These are phyloP conservation scores for Luperina testacea DNA, from an alignment of 2,888 invertebrate genomes.

Conservation along the genomic window DNA sequence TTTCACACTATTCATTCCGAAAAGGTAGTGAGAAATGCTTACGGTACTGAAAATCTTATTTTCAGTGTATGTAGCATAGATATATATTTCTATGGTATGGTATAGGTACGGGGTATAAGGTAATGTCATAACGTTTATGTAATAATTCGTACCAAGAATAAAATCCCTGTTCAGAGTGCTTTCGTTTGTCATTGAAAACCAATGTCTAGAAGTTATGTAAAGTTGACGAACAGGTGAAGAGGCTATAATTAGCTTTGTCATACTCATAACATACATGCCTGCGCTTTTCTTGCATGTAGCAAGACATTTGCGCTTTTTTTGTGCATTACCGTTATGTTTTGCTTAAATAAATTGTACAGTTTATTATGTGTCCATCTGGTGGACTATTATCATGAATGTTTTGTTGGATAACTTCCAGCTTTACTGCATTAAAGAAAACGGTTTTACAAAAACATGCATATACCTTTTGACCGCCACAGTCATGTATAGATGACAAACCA, in stretches of 20 bases:
- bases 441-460: constrained; percentile 3
- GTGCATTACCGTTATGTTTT: constrained; percentile 19
- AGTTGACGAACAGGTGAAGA: constrained; percentile 47
- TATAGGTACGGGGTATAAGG: not conserved
- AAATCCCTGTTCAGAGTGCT: constrained; percentile 30
- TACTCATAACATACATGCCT: constrained; percentile 36
- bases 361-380: constrained; percentile 36
- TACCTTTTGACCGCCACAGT: too few species aligned
- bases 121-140: constrained; percentile 13
- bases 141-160: constrained; percentile 30
- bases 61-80: not conserved
- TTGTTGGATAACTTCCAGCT: constrained; percentile 46
- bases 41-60: not conserved
- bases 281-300: constrained; percentile 30
- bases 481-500: too few species aligned
- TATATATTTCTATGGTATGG: too few species aligned
- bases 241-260: constrained; percentile 66
- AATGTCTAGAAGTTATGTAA: constrained; percentile 55
- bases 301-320: not conserved
- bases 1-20: not conserved
- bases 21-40: constrained; percentile 2
- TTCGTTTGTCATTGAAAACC: constrained; percentile 41
- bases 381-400: constrained; percentile 12
- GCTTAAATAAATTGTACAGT: constrained; percentile 25
- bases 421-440: constrained; percentile 16